Evolutionary conservation across 1,140 invertebrate genomes (phyloP).

Genomic region (Argopecten irradians): DNA sequence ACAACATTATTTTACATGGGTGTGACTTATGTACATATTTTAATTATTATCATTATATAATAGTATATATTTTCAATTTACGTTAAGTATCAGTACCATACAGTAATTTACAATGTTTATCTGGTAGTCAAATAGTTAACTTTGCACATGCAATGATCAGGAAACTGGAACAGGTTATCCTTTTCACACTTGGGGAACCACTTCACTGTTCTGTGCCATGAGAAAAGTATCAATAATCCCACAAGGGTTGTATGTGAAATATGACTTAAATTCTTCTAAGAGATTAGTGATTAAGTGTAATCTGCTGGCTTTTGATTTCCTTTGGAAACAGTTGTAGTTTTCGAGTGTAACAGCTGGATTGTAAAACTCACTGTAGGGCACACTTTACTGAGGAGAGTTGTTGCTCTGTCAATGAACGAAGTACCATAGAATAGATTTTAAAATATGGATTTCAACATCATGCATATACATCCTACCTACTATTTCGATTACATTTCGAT

Average conservation of each 20-base stretch:
- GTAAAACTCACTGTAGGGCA: not conserved
- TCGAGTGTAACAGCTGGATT: not conserved
- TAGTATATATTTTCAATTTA: no score
- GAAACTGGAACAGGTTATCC: not conserved
- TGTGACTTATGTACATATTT: no score
- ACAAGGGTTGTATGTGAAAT: not conserved
- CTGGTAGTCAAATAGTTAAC: not conserved
- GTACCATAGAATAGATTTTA: no score
- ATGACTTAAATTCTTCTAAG: not conserved
- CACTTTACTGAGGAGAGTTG: not conserved
- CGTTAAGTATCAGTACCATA: no score
- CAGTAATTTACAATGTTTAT: no score
- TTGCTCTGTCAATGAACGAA: no score
- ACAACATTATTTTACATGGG: no score
- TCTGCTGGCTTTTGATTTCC: not conserved
- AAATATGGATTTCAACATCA: no score
- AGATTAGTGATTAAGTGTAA: not conserved
- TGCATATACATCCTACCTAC: no score
- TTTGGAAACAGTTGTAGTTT: constrained; percentile 18
- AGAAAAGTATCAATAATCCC: not conserved
- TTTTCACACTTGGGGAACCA: not conserved
- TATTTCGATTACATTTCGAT: no score
- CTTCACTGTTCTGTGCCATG: not conserved
- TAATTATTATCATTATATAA: no score
- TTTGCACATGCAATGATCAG: not conserved